A percentile compares a stretch with the other conserved stretches of the same genome.
phyloP scores from a whole-genome alignment of 2,797 vertebrate species.

The Phrynocephalus forsythii region DNA sequence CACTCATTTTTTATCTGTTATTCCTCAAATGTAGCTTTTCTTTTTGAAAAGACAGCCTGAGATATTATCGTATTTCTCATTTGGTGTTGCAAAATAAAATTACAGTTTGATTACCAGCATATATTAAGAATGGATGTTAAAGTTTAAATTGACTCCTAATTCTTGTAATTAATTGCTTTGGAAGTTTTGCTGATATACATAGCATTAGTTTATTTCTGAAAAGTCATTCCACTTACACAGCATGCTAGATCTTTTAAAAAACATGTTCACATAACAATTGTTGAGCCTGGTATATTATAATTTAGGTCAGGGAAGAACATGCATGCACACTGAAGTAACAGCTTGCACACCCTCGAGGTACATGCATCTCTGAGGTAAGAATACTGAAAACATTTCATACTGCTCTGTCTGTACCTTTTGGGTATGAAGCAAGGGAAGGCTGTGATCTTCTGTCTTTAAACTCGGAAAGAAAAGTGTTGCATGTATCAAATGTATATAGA shows the following conservation, averaged over 20 bases:
- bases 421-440: slow-evolving; percentile 8
- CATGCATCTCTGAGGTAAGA: slow-evolving; percentile 7
- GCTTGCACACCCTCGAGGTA: slow-evolving; percentile 37
- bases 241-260: slow-evolving; percentile 68
- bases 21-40: not conserved
- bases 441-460: not conserved
- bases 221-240: slow-evolving; percentile 46
- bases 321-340: slow-evolving; percentile 55
- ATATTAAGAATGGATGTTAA: slow-evolving; percentile 16
- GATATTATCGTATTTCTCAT: slow-evolving; percentile 9
- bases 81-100: not conserved
- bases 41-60: not conserved
- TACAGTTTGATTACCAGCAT: slow-evolving; percentile 1
- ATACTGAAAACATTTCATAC: slow-evolving; percentile 31
- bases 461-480: not conserved
- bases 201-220: slow-evolving; percentile 46
- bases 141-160: slow-evolving; percentile 37
- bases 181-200: slow-evolving; percentile 36
- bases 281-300: slow-evolving; percentile 70
- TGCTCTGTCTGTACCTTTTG: slow-evolving; percentile 43
- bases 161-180: slow-evolving; percentile 35
- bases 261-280: slow-evolving; percentile 62
- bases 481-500: not conserved
- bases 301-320: slow-evolving; percentile 69
- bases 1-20: not conserved